Evolutionary conservation across 2,113 vertebrate species (phyloP).

Genomic region (Trichechus manatus): DNA sequence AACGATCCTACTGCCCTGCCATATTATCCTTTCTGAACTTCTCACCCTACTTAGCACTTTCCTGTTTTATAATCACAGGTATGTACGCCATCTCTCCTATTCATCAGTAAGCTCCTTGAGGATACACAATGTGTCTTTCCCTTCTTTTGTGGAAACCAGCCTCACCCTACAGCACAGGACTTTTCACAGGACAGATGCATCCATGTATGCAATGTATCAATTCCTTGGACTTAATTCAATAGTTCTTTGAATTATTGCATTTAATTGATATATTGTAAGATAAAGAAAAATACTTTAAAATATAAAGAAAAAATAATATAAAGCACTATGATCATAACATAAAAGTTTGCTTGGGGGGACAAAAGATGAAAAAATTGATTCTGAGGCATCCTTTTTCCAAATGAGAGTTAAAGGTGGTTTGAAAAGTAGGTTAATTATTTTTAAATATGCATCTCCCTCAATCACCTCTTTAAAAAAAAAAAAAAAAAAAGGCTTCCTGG

Average conservation of each 20-base stretch:
- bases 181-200: neutral
- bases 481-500: neutral
- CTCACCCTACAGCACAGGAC: neutral
- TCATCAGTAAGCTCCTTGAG: neutral
- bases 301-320: neutral
- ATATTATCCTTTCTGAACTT: neutral
- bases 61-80: neutral
- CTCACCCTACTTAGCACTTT: neutral
- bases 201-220: rapidly evolving
- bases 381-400: neutral
- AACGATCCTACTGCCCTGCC: neutral
- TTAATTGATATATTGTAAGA: neutral
- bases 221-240: neutral
- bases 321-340: neutral
- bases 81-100: neutral
- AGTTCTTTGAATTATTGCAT: neutral
- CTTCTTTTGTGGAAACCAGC: neutral
- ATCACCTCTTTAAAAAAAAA: neutral
- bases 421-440: neutral
- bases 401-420: neutral
- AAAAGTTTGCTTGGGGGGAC: neutral
- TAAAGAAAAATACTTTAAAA: neutral
- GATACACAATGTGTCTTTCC: neutral
- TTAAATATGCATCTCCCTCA: neutral
- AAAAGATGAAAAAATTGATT: neutral